Evolutionary conservation across 2,797 vertebrate species (phyloP).

Genomic region (Ctenosaura bakeri): DNA sequence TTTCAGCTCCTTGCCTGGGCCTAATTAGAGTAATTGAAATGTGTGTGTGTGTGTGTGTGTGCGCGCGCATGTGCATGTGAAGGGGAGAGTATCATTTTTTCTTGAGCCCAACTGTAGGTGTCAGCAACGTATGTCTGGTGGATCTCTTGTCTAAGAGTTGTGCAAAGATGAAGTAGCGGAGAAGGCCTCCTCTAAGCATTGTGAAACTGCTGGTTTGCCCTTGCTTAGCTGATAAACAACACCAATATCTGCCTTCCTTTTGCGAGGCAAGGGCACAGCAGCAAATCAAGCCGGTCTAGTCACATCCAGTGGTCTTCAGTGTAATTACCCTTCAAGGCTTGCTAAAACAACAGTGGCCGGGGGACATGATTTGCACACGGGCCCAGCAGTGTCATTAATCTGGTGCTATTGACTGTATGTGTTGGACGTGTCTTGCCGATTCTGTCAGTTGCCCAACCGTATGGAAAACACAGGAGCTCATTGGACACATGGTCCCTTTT

Average conservation of each 20-base stretch:
- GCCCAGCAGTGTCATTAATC: conserved; percentile 56
- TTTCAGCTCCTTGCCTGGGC: neutral
- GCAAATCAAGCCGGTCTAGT: neutral
- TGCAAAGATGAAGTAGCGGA: conserved; percentile 6
- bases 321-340: conserved; percentile 16
- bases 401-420: conserved; percentile 45
- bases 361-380: conserved; percentile 56
- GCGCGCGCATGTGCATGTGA: neutral
- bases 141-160: neutral
- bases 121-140: neutral
- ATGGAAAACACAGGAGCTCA: conserved; percentile 72
- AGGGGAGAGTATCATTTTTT: neutral
- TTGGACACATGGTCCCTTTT: conserved; percentile 66
- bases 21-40: neutral
- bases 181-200: conserved; percentile 16
- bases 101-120: neutral
- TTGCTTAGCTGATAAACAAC: conserved; percentile 57
- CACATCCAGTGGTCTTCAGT: neutral
- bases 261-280: conserved; percentile 46
- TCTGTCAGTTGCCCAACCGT: conserved; percentile 62
- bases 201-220: conserved; percentile 15
- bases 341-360: conserved; percentile 35
- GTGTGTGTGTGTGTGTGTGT: neutral
- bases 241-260: neutral
- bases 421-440: conserved; percentile 52